Evolutionary conservation across 2,797 vertebrate genomes (phyloP).

Genomic region (Cottoperca gobio): DNA sequence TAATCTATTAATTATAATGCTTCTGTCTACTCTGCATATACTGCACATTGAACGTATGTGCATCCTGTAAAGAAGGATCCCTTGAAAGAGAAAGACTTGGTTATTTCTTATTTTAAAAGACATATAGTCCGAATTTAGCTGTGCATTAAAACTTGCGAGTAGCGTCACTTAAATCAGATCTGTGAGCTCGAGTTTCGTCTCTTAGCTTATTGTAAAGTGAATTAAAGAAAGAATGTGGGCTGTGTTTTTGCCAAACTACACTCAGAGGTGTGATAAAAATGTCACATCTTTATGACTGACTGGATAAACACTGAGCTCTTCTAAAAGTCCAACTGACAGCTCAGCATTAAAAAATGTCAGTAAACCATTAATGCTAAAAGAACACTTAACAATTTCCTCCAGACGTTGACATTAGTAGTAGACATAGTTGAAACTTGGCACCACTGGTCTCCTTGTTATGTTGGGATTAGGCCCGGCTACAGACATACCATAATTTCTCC

Average conservation of each 20-base stretch:
- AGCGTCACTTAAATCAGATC: background rate
- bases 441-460: constrained; percentile 64
- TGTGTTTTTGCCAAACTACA: constrained; percentile 5
- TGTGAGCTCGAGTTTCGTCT: background rate
- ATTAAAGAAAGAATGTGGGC: background rate
- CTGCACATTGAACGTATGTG: background rate
- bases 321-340: constrained; percentile 44
- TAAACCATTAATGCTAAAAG: constrained; percentile 55
- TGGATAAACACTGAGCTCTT: constrained; percentile 43
- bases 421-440: constrained; percentile 64
- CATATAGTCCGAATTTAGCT: background rate
- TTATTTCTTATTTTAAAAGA: background rate
- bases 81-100: background rate
- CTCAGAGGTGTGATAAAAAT: constrained; percentile 43
- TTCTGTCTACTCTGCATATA: background rate
- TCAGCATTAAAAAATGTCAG: constrained; percentile 47
- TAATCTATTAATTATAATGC: background rate
- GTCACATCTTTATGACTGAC: constrained; percentile 31
- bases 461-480: constrained; percentile 66
- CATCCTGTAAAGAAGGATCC: background rate
- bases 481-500: constrained; percentile 81
- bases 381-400: constrained; percentile 39
- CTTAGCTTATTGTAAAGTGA: background rate
- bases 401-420: constrained; percentile 57
- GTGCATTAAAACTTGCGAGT: background rate